Base-by-base conservation (phyloP, 2,888 invertebrate species). In the Cyclophora punctaria region DNA sequence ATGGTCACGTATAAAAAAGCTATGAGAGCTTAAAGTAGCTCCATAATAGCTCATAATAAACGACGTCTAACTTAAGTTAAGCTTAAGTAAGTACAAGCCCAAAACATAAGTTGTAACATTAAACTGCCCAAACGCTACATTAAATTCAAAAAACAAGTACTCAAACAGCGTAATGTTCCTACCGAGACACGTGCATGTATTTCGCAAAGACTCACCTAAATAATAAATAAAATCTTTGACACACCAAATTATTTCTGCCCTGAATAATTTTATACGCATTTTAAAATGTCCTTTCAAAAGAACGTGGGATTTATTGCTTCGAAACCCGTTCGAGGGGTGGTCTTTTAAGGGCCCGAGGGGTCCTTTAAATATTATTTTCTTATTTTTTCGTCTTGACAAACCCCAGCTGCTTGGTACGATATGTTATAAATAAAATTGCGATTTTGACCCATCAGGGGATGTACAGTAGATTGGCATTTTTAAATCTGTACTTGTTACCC, bases 351-450 rank as follows among this genome's bases (percentile, higher is more conserved):
- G 63, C 68, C 64, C 63, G 68, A 69, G 71, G 83, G 83, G 78
- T 69, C 72, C 73, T 64, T 58, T 56, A 69, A 69, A 76, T 5
- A 70, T 75, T 77, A 75, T 79, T 83, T 86, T 84, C 84, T 85
- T 86, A 80, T 63, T 69, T 80, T 85, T 82, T 71, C 79, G 69
- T 79, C 83, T 83, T 85, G 80, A 82, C 84, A 82, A 80, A 75
- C 86, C 85, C 87, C 87, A 87, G 86, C 85, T 87, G 87, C 75
- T 79, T 78, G 78, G 74, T 76, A 79, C 75, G 74, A 80, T 78
- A 83, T 80, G 86, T 84, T 84, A 84, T 86, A 86, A 87, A 88
- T 87, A 87, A 86, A 84, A 85, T 87, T 77, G 86, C 85, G 80
- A 86, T 85, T 87, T 80, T 84, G 86, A 86, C 85, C 86, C 83